Conservation (phyloP, 2,113 vertebrate species). For the Boulengeromyrus knoepffleri region DNA sequence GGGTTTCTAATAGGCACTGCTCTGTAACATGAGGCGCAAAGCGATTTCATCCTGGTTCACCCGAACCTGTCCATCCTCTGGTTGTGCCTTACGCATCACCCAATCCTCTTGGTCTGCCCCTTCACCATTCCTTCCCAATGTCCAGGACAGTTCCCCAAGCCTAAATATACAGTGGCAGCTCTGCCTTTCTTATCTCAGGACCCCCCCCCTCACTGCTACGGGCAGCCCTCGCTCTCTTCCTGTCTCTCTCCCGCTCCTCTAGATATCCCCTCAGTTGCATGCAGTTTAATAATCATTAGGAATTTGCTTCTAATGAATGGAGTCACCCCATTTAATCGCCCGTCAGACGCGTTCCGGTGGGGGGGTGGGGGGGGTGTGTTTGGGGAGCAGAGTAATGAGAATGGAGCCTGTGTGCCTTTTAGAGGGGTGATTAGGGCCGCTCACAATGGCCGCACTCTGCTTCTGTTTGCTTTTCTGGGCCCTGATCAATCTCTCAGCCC, state of each 20-base stretch:
- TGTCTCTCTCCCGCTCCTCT: slow-evolving; percentile 28
- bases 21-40: background rate
- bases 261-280: slow-evolving; percentile 51
- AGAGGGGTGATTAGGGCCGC: slow-evolving; percentile 56
- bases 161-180: background rate
- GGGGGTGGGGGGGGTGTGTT: slow-evolving; percentile 23
- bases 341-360: slow-evolving; percentile 47
- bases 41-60: background rate
- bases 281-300: slow-evolving; percentile 63
- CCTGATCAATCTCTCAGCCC: slow-evolving; percentile 48
- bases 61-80: background rate
- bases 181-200: background rate
- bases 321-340: slow-evolving; percentile 62
- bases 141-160: background rate
- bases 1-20: background rate
- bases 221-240: background rate
- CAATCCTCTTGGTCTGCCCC: background rate
- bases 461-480: slow-evolving; percentile 50
- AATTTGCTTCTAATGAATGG: slow-evolving; percentile 58
- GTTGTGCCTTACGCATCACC: background rate
- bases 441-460: slow-evolving; percentile 45
- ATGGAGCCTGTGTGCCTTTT: slow-evolving; percentile 45
- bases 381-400: slow-evolving; percentile 45
- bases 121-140: background rate
- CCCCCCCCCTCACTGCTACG: background rate